A percentile compares a stretch with the other conserved stretches of the same genome.
Evolutionary conservation across 2,888 invertebrate species (phyloP).

Genomic region (Chelonus formosanus): DNA sequence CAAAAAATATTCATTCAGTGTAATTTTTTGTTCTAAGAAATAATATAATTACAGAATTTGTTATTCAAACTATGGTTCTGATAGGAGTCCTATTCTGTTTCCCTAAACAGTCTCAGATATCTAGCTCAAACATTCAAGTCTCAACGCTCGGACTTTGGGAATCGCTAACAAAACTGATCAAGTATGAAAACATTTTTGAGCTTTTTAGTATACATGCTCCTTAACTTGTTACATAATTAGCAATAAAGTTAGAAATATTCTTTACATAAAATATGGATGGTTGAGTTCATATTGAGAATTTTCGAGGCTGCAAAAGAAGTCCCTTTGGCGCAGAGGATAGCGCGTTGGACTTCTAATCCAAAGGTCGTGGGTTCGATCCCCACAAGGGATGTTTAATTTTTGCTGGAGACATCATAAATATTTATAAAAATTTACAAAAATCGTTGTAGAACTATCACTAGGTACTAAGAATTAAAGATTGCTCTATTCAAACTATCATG

Average conservation of each 20-base stretch:
- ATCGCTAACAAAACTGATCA: conserved; percentile 21
- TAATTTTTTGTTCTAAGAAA: background rate
- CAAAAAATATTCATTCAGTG: background rate
- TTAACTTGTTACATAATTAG: too few species aligned
- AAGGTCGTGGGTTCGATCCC: conserved; percentile 65
- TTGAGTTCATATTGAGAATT: background rate
- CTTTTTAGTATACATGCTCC: too few species aligned
- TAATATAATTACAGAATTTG: conserved; percentile 43
- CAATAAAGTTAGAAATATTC: too few species aligned
- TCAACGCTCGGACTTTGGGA: conserved; percentile 16
- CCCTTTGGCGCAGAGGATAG: conserved; percentile 65
- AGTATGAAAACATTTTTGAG: background rate
- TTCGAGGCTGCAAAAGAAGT: conserved; percentile 38
- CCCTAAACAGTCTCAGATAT: conserved; percentile 41
- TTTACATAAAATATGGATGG: too few species aligned
- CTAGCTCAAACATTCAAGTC: conserved; percentile 1
- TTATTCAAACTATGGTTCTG: conserved; percentile 45
- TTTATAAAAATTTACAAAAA: too few species aligned
- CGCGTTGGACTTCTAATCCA: conserved; percentile 65
- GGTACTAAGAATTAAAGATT: too few species aligned
- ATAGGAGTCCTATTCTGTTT: conserved; percentile 46
- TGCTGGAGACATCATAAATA: conserved; percentile 13
- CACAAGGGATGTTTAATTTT: conserved; percentile 60
- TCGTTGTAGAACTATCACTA: too few species aligned
- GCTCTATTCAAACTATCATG: too few species aligned